Evolutionary conservation across 23 tunicate genomes (phyloP).

Genomic region (Oikopleura albicans): DNA sequence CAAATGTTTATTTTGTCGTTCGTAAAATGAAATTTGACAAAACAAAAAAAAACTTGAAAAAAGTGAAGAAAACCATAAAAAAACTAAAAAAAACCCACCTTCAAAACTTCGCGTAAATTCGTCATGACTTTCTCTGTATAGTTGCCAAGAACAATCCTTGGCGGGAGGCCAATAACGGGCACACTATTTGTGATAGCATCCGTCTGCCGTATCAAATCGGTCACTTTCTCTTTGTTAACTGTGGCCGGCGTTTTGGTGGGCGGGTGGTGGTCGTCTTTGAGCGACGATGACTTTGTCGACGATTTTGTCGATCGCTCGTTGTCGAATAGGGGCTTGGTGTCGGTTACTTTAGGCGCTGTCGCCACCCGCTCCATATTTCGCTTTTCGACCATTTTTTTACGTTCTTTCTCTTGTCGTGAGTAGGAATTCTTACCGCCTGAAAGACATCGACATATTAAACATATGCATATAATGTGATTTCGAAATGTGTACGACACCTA

Average conservation of each 20-base stretch:
- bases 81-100: no score
- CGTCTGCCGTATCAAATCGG: not conserved
- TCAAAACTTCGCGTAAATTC: not conserved
- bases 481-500: no score
- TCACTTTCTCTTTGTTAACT: not conserved
- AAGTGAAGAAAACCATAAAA: no score
- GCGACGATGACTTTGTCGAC: not conserved
- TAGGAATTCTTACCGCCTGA: not conserved
- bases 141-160: not conserved
- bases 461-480: not conserved
- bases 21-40: no score
- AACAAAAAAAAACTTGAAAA: no score
- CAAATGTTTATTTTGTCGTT: no score
- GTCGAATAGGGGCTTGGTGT: not conserved
- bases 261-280: not conserved
- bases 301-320: not conserved
- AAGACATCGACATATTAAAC: not conserved
- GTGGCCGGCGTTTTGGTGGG: not conserved
- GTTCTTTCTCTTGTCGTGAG: conserved; percentile 10
- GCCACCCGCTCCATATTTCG: not conserved
- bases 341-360: not conserved
- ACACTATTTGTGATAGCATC: not conserved
- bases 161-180: not conserved
- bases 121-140: not conserved
- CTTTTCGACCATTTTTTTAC: not conserved